These are phyloP conservation scores for Sphyrna mokarran DNA, from an alignment of 2,113 vertebrate genomes.

Conservation along the genomic window DNA sequence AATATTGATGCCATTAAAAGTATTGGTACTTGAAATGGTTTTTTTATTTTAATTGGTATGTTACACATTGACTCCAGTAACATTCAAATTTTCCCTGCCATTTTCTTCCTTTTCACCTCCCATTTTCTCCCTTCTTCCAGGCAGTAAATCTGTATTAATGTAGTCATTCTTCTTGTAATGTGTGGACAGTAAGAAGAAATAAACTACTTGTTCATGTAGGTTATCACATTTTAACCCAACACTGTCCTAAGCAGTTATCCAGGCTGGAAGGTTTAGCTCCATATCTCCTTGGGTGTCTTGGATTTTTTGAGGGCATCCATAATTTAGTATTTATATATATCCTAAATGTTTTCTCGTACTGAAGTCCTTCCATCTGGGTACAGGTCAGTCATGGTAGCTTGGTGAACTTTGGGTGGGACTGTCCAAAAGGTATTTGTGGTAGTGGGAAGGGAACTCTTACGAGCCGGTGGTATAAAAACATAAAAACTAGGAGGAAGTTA, in stretches of 20 bases:
- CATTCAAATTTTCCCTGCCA: not conserved
- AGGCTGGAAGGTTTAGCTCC: too few relatives aligned
- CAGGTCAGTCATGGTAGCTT: too few relatives aligned
- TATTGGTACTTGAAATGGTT: not conserved
- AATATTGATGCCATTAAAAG: not conserved
- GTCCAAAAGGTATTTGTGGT: too few relatives aligned
- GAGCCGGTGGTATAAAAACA: too few relatives aligned
- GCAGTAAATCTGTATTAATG: not conserved
- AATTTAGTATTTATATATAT: too few relatives aligned
- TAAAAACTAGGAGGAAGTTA: too few relatives aligned
- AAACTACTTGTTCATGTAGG: not conserved
- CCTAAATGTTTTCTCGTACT: too few relatives aligned
- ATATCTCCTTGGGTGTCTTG: too few relatives aligned
- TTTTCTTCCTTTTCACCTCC: not conserved
- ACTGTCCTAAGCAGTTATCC: not conserved
- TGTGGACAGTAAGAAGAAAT: not conserved
- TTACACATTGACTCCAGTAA: not conserved
- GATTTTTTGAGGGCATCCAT: too few relatives aligned
- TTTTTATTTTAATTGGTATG: not conserved
- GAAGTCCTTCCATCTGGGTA: too few relatives aligned
- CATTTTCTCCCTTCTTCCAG: not conserved
- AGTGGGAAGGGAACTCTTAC: too few relatives aligned
- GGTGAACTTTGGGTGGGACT: too few relatives aligned
- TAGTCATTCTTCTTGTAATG: not conserved
- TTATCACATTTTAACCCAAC: not conserved